Evolutionary conservation across 2,797 vertebrate species (phyloP), one percentile per base, ranked within the genome.

Genomic region (Mergus octosetaceus): DNA sequence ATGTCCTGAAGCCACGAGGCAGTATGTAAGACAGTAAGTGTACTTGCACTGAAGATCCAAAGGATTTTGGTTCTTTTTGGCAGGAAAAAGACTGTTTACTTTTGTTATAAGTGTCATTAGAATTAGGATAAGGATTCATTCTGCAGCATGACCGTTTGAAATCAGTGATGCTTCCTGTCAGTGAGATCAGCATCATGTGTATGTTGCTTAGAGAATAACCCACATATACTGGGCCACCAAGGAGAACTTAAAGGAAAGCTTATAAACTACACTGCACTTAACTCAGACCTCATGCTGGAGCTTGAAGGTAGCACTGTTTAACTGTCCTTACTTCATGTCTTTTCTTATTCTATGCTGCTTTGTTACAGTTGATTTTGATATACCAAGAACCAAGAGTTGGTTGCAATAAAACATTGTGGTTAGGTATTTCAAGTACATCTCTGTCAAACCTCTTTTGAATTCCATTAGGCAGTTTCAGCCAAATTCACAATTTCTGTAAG

Each of bases 341-440:
- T 58, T 84, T 94, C 53, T 70, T 64, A 10, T 7, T 58, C 15
- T 65, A 0, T 43, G 18, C 45, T 74, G 69, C 57, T 78, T 73
- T 88, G 18, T 72, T 89, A 68, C 19, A 80, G 80, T 47, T 71
- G n/a, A 57, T 86, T 68, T 70, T 92, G 43, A 60, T 85, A 85
- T 91, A 95, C 87, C 62, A 93, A 96, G 90, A 94, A 94, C 88
- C 86, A 91, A 77, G 85, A 93, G 71, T 71, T 90, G 68, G 13
- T 53, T 88, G 47, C 36, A 61, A 51, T 79, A 89, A 76, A 92
- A 49, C 34, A 32, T 4, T 3, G 6, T 34, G 21, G 13, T 72
- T 32, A 12, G 28, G 22, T 18, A 20, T 82, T 88, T 69, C 43
- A 51, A 66, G 24, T n/a, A 34, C 14, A 8, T 72, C 81, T 75